phyloP scores from a whole-genome alignment of 1,140 invertebrate genomes.

The Tigriopus japonicus region DNA sequence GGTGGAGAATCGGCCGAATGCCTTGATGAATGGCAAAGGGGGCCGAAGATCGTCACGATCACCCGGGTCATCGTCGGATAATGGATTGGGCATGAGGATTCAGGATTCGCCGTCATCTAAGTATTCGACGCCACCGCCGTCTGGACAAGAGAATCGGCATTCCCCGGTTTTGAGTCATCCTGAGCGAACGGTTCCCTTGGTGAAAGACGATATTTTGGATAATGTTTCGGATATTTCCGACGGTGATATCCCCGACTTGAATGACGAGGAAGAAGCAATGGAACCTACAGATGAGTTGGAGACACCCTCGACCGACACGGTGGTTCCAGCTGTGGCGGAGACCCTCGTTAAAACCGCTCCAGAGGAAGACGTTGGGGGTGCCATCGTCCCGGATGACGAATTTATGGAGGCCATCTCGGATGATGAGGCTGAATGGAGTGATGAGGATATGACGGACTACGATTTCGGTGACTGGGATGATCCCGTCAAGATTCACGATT shows the following conservation, averaged over 20 bases:
- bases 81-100: too few relatives aligned
- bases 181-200: neutral
- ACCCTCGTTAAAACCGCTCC: too few relatives aligned
- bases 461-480: neutral
- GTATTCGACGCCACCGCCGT: too few relatives aligned
- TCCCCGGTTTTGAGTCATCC: neutral
- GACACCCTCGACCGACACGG: neutral
- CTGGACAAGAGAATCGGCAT: too few relatives aligned
- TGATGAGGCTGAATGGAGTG: constrained; percentile 16
- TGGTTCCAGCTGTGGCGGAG: neutral
- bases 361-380: neutral
- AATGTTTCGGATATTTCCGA: constrained; percentile 12
- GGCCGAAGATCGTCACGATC: too few relatives aligned
- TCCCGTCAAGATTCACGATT: constrained; percentile 3
- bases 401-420: constrained; percentile 16
- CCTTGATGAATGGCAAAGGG: too few relatives aligned
- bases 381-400: constrained; percentile 2
- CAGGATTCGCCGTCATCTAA: too few relatives aligned
- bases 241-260: constrained; percentile 9
- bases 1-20: too few relatives aligned
- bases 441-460: neutral
- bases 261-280: neutral
- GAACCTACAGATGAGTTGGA: neutral
- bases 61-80: too few relatives aligned
- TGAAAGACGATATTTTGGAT: constrained; percentile 2